A percentile compares a stretch with the other conserved stretches of the same genome.
Conservation (phyloP, 2,113 vertebrate genomes). For the Calidris pygmaea region DNA sequence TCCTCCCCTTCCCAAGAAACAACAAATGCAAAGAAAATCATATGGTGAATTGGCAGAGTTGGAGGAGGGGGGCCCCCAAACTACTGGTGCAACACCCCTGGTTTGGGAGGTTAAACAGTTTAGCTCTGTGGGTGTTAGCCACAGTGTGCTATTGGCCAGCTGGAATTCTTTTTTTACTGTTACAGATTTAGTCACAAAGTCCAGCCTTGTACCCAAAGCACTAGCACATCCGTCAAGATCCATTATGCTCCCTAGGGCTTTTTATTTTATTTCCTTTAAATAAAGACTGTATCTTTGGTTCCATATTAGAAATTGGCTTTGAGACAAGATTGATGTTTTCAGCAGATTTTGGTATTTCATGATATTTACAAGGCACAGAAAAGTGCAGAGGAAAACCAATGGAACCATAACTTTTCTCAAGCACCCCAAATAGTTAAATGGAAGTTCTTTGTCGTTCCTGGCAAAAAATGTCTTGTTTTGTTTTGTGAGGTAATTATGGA, state of each 20-base stretch:
- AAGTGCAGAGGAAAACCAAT: neutral
- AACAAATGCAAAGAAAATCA: neutral
- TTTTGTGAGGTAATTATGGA: constrained; percentile 65
- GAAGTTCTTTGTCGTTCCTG: constrained; percentile 13
- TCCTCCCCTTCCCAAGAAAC: neutral
- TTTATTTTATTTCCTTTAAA: constrained; percentile 30
- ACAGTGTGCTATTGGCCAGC: neutral
- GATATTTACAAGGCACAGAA: neutral
- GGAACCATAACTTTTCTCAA: neutral
- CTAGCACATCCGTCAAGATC: neutral
- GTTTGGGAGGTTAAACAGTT: neutral
- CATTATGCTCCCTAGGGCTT: neutral
- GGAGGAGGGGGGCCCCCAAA: no score
- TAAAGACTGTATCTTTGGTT: neutral
- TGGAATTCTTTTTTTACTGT: neutral
- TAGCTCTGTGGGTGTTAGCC: neutral
- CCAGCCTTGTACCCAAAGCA: neutral
- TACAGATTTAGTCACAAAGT: neutral
- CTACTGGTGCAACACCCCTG: neutral
- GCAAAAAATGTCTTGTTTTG: constrained; percentile 8
- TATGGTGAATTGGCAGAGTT: neutral
- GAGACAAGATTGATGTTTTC: constrained; percentile 16
- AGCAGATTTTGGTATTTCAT: neutral
- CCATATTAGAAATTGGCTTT: neutral
- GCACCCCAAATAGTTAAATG: neutral